Percentiles rank a stretch among this genome's conserved stretches.
phyloP scores from a whole-genome alignment of 2,797 vertebrate species.

The Malurus splendens region DNA sequence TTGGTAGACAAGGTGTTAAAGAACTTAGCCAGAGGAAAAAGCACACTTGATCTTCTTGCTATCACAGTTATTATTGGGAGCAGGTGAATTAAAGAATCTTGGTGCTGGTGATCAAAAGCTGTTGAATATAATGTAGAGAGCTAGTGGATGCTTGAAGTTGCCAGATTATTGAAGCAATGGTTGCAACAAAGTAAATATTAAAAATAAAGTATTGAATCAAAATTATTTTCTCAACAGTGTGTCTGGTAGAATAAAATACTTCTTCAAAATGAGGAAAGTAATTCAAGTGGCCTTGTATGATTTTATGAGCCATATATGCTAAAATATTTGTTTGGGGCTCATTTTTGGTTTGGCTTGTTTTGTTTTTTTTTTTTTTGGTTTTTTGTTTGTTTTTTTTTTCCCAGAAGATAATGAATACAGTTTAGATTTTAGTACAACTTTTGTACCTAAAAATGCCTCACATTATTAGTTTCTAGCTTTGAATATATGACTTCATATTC shows the following conservation, averaged over 20 bases:
- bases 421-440: neutral
- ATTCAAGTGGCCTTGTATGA: neutral
- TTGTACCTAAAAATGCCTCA: neutral
- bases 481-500: neutral
- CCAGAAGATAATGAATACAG: accelerated
- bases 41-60: neutral
- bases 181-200: neutral
- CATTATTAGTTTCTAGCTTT: neutral
- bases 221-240: neutral
- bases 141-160: neutral
- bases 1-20: neutral
- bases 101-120: neutral
- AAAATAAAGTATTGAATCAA: neutral
- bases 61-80: neutral
- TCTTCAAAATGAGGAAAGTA: neutral
- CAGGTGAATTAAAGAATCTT: neutral
- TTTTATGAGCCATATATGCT: neutral
- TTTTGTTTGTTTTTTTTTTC: neutral
- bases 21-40: neutral
- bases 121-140: neutral
- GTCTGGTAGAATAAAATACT: neutral
- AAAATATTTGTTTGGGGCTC: accelerated
- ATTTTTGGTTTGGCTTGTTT: too few species aligned
- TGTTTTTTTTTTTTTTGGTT: accelerated
- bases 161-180: neutral